Evolutionary conservation across 92 coral and sea anemone genomes (phyloP).

Genomic region (Anthopleura xanthogrammica): DNA sequence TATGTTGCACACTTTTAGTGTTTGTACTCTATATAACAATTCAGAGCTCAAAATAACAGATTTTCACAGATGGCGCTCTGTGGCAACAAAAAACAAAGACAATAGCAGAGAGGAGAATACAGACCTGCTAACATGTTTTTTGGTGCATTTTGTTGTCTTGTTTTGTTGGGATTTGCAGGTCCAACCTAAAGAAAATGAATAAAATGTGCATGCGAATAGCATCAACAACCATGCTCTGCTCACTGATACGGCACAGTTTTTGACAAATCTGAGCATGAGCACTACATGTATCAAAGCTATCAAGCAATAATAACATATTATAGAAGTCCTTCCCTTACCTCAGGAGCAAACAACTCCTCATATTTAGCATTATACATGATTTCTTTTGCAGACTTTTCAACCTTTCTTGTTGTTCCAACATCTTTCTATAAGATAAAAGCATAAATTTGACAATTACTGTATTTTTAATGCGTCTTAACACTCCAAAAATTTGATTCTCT

Average conservation of each 20-base stretch:
- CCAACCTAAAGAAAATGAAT: constrained; percentile 68
- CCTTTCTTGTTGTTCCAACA: constrained; percentile 73
- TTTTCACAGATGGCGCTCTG: too few species aligned
- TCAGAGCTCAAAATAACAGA: too few species aligned
- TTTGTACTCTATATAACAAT: too few species aligned
- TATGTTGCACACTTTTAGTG: too few species aligned
- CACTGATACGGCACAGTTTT: too few species aligned
- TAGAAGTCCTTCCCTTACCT: constrained; percentile 43
- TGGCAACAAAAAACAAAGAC: neutral
- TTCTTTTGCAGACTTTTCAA: constrained; percentile 85
- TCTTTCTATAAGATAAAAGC: constrained; percentile 56
- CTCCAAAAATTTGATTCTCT: too few species aligned
- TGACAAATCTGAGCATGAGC: too few species aligned
- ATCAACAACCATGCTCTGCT: too few species aligned
- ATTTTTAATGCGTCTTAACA: too few species aligned
- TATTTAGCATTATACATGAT: constrained; percentile 88
- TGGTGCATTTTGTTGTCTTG: constrained; percentile 86
- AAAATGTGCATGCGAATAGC: too few species aligned
- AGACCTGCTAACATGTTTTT: constrained; percentile 85
- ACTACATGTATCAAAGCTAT: too few species aligned
- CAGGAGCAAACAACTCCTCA: constrained; percentile 93
- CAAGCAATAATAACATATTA: neutral
- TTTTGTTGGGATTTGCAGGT: constrained; percentile 91
- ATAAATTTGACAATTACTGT: neutral
- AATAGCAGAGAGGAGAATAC: neutral